Evolutionary conservation across 2,888 invertebrate species (phyloP).

Genomic region (Acanthopleura granulata): DNA sequence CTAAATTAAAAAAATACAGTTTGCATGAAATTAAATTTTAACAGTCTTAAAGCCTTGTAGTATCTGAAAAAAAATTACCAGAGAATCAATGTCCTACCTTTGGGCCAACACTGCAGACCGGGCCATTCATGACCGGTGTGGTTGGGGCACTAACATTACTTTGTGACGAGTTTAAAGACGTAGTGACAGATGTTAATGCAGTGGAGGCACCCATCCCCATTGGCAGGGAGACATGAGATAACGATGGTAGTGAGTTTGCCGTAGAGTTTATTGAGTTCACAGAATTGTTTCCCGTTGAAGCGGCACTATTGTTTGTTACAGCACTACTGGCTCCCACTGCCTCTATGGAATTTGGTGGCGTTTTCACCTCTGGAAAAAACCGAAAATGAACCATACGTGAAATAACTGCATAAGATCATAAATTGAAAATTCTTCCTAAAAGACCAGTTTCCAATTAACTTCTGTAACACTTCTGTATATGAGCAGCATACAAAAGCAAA

Average conservation of each 20-base stretch:
- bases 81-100: too few relatives aligned
- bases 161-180: slow-evolving; percentile 23
- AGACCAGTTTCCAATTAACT: too few relatives aligned
- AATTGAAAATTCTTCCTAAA: too few relatives aligned
- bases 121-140: slow-evolving; percentile 71
- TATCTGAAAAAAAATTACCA: too few relatives aligned
- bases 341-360: slow-evolving; percentile 60
- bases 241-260: slow-evolving; percentile 32
- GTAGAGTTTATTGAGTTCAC: slow-evolving; percentile 24
- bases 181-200: slow-evolving; percentile 20
- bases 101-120: slow-evolving; percentile 64
- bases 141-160: slow-evolving; percentile 42
- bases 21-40: too few relatives aligned
- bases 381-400: slow-evolving; percentile 1
- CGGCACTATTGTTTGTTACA: slow-evolving; percentile 25
- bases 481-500: too few relatives aligned
- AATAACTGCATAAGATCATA: neutral
- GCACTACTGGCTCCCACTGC: slow-evolving; percentile 41
- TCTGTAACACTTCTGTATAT: too few relatives aligned
- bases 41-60: too few relatives aligned
- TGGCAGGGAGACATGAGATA: slow-evolving; percentile 9
- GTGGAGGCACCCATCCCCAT: slow-evolving; percentile 7
- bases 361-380: slow-evolving; percentile 57
- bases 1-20: too few relatives aligned
- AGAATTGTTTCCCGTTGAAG: slow-evolving; percentile 23